Conservation (phyloP, 2,797 vertebrate species). For the Pangasius krempfi region DNA sequence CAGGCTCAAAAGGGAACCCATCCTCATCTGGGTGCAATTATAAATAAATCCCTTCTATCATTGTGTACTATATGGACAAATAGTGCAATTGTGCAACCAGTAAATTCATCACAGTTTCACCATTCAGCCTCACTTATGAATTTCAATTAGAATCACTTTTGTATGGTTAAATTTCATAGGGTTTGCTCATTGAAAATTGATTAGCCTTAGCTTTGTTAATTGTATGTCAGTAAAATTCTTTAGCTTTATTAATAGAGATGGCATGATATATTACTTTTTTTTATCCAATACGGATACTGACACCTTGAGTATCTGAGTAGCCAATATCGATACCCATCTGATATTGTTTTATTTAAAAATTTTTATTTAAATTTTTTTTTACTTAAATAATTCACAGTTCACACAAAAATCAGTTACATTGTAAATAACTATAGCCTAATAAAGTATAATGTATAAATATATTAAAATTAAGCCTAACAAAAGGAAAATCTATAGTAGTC, state of each 20-base stretch:
- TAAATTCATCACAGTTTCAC: too few relatives aligned
- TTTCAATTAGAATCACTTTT: neutral
- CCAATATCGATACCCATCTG: neutral
- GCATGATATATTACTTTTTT: neutral
- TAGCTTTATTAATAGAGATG: neutral
- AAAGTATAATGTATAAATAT: neutral
- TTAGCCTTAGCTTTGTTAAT: neutral
- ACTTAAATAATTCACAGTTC: neutral
- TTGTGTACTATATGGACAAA: too few relatives aligned
- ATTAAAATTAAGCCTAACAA: neutral
- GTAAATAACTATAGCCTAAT: neutral
- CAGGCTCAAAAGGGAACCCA: too few relatives aligned
- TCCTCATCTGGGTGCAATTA: too few relatives aligned
- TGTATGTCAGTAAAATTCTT: neutral
- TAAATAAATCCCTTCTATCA: too few relatives aligned
- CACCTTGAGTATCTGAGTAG: neutral
- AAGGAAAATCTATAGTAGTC: too few relatives aligned
- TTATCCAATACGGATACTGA: neutral
- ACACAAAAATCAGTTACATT: neutral
- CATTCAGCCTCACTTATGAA: neutral
- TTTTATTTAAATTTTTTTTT: neutral
- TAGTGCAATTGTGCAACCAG: too few relatives aligned
- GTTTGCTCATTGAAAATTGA: neutral
- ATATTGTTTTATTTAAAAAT: neutral
- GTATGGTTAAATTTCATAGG: neutral